phyloP scores from a whole-genome alignment of 2,888 invertebrate species.

The Thelaira solivaga region DNA sequence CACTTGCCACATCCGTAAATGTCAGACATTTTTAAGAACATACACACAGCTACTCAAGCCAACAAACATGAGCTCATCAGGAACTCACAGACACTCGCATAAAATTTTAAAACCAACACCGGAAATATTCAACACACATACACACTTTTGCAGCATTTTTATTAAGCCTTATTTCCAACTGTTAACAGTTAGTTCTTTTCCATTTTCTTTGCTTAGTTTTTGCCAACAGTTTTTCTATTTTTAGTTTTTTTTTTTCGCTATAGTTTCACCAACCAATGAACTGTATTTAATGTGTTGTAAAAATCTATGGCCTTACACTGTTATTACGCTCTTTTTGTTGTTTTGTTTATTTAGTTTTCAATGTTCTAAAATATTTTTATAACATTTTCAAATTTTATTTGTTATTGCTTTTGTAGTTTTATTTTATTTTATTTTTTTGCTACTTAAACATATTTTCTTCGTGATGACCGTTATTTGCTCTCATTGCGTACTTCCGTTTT shows the following conservation, averaged over 20 bases:
- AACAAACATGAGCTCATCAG: neutral
- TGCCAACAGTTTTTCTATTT: slow-evolving; percentile 16
- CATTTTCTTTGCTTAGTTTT: neutral
- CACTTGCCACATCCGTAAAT: slow-evolving; percentile 64
- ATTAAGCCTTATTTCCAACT: neutral
- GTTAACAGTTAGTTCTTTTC: neutral
- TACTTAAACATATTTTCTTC: slow-evolving; percentile 36
- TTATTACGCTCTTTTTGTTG: slow-evolving; percentile 39
- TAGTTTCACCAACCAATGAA: slow-evolving; percentile 52
- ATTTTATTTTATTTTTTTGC: slow-evolving; percentile 23
- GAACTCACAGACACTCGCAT: neutral
- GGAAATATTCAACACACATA: slow-evolving; percentile 37
- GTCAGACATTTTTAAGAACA: slow-evolving; percentile 33
- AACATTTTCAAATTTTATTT: neutral
- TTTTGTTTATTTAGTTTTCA: neutral
- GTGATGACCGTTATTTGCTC: slow-evolving; percentile 43
- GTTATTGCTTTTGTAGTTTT: neutral
- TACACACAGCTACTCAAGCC: neutral
- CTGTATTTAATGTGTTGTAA: slow-evolving; percentile 60
- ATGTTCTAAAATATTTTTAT: slow-evolving; percentile 20
- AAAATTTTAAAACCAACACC: slow-evolving; percentile 25
- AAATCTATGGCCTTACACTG: slow-evolving; percentile 59
- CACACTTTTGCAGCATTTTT: neutral
- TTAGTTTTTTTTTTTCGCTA: neutral
- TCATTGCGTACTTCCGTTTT: slow-evolving; percentile 59